These are phyloP conservation scores for Drosophila tanythrix DNA, from an alignment of 2,888 invertebrate species.

Conservation along the genomic window DNA sequence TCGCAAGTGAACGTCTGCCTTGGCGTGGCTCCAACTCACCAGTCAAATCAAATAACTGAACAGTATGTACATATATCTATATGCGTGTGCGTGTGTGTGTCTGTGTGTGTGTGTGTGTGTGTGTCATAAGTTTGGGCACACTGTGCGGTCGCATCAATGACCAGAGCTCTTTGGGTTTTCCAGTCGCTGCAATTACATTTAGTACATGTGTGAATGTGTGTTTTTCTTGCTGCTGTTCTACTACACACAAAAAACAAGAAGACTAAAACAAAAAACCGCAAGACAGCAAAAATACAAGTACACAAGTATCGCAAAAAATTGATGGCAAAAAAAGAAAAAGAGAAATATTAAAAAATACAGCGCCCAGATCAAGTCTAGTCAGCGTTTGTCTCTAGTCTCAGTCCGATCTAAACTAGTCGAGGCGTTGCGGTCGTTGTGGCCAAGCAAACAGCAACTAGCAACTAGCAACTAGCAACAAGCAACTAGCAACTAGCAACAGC, in stretches of 20 bases:
- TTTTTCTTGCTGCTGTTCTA: constrained; percentile 40
- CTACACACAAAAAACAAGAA: constrained; percentile 15
- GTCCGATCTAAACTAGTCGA: constrained; percentile 77
- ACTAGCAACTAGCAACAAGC: constrained; percentile 14
- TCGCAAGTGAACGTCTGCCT: constrained; percentile 71
- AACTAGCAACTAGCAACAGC: constrained; percentile 10
- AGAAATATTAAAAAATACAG: constrained; percentile 39
- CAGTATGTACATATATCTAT: constrained; percentile 3
- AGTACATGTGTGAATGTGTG: constrained; percentile 28
- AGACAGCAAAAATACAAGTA: constrained; percentile 31
- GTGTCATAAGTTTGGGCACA: constrained; percentile 41
- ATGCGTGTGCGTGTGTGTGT: constrained; percentile 5
- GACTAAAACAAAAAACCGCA: constrained; percentile 34
- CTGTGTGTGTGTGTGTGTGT: constrained; percentile 3
- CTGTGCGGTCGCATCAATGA: constrained; percentile 73
- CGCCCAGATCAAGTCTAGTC: constrained; percentile 70
- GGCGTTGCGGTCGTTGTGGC: constrained; percentile 70
- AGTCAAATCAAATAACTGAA: constrained; percentile 18
- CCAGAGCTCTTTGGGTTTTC: constrained; percentile 60
- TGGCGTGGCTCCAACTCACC: constrained; percentile 41
- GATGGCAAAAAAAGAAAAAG: constrained; percentile 46
- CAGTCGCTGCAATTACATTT: constrained; percentile 53
- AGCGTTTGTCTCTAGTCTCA: constrained; percentile 63
- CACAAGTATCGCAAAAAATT: constrained; percentile 44
- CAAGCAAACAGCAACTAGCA: constrained; percentile 17